phyloP scores from a whole-genome alignment of 2,888 invertebrate genomes.

The Andrena bicolor region DNA sequence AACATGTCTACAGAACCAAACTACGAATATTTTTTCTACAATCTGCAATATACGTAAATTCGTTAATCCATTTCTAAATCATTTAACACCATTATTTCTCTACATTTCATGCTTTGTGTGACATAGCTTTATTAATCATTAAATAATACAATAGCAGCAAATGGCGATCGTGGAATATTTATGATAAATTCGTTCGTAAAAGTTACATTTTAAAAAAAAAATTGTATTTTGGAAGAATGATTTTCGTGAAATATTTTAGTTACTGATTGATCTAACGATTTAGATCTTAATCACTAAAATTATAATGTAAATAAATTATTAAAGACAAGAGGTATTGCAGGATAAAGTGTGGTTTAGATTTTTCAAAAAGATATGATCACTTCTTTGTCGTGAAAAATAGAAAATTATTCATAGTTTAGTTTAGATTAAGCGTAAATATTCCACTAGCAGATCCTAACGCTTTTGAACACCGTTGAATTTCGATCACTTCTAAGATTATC shows the following conservation, averaged over 20 bases:
- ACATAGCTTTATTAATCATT: neutral
- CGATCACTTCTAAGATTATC: neutral
- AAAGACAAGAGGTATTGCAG: neutral
- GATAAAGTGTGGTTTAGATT: neutral
- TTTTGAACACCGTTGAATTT: neutral
- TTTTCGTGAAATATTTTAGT: no score
- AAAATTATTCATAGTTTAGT: constrained; percentile 23
- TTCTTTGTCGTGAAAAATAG: constrained; percentile 19
- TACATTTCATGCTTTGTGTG: neutral
- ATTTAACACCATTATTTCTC: neutral
- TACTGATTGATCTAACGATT: no score
- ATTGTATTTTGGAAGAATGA: no score
- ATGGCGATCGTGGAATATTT: constrained; percentile 35
- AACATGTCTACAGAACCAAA: neutral
- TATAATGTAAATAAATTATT: no score
- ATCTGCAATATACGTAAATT: neutral
- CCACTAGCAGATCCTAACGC: constrained; percentile 2
- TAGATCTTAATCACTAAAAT: no score
- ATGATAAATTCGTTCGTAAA: neutral
- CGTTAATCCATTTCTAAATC: neutral
- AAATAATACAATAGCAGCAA: neutral
- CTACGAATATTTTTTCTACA: neutral
- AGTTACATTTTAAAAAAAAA: no score
- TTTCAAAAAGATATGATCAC: no score
- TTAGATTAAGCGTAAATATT: constrained; percentile 30